Evolutionary conservation across 2,888 invertebrate species (phyloP).

Genomic region (Meandrusa payeni): DNA sequence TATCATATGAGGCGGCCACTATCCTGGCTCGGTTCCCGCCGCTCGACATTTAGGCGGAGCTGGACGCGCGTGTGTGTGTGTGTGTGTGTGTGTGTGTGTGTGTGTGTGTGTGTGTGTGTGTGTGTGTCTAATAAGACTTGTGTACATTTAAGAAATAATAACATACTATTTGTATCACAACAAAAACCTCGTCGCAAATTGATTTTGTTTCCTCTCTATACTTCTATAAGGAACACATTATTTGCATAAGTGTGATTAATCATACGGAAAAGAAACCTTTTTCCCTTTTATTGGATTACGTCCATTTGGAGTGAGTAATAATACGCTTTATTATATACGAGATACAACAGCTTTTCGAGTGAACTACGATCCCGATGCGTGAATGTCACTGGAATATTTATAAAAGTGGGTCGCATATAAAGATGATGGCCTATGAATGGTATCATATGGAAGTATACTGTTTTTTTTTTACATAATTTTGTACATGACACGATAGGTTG

Average conservation of each 20-base stretch:
- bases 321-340: slow-evolving; percentile 19
- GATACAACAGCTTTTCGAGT: slow-evolving; percentile 9
- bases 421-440: neutral
- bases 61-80: too few species aligned
- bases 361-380: slow-evolving; percentile 6
- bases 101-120: too few species aligned
- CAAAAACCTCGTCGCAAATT: too few species aligned
- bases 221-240: slow-evolving; percentile 32
- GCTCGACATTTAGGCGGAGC: too few species aligned
- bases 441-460: neutral
- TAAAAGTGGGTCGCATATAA: slow-evolving; percentile 40
- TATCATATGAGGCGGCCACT: too few species aligned
- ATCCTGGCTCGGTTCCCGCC: too few species aligned
- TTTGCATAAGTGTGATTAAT: slow-evolving; percentile 56
- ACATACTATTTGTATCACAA: too few species aligned
- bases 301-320: slow-evolving; percentile 16
- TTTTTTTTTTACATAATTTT: too few species aligned
- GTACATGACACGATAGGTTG: too few species aligned
- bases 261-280: slow-evolving; percentile 46
- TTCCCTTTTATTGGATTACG: slow-evolving; percentile 30
- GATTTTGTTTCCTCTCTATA: slow-evolving; percentile 21
- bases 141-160: too few species aligned
- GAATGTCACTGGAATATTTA: slow-evolving; percentile 38
- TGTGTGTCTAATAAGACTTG: too few species aligned
- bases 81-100: too few species aligned